Conservation (phyloP, 2,888 invertebrate species). For the Dusona sp. region DNA sequence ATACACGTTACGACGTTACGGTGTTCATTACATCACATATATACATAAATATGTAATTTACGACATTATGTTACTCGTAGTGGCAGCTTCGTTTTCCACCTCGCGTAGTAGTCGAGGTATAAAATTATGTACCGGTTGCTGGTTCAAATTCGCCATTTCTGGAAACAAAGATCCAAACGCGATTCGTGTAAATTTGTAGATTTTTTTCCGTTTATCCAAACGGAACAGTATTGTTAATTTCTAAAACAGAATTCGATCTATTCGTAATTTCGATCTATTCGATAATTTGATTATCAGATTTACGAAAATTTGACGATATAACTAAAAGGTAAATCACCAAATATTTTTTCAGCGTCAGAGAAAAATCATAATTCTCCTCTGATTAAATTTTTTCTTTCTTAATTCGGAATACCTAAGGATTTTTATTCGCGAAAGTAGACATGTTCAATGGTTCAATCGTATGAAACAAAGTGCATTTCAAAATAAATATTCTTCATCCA, state of each 20-base stretch:
- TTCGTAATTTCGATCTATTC: not conserved
- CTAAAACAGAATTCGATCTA: not conserved
- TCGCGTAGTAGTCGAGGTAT: conserved; percentile 81
- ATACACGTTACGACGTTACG: conserved; percentile 25
- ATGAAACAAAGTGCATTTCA: not conserved
- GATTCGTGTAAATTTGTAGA: not conserved
- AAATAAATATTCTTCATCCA: not conserved
- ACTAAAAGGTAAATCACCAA: not conserved
- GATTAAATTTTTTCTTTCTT: not conserved
- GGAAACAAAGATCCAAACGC: not conserved
- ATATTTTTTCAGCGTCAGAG: not conserved
- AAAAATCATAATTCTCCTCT: not conserved
- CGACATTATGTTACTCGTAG: conserved; percentile 50
- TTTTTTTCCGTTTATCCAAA: not conserved
- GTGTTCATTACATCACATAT: not conserved
- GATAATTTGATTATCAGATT: too few relatives aligned
- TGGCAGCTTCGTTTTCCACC: conserved; percentile 74
- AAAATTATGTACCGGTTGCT: conserved; percentile 76
- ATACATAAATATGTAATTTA: conserved; percentile 38
- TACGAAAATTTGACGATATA: too few relatives aligned
- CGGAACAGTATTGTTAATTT: not conserved
- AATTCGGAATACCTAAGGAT: not conserved
- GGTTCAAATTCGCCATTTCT: conserved; percentile 72
- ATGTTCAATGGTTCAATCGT: not conserved
- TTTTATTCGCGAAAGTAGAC: not conserved